phyloP scores from a whole-genome alignment of 2,113 vertebrate genomes.

The Philantomba maxwellii region DNA sequence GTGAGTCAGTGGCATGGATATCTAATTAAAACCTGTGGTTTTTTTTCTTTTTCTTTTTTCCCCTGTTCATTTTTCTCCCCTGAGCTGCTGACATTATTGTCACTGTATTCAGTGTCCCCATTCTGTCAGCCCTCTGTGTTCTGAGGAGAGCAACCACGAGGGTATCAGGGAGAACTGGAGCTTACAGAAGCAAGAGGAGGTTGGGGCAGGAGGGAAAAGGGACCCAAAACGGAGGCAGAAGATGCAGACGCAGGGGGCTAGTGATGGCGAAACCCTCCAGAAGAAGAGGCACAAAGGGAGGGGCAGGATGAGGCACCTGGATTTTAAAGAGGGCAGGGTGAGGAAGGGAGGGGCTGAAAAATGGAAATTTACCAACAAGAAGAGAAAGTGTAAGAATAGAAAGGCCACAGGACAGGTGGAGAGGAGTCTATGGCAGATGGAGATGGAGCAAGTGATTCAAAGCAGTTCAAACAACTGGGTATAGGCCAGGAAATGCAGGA shows the following conservation, averaged over 20 bases:
- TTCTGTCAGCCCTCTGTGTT: conserved; percentile 73
- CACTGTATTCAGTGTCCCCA: conserved; percentile 73
- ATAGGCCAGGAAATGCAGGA: not conserved
- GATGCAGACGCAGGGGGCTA: not conserved
- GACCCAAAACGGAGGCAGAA: rapidly evolving
- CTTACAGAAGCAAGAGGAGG: not conserved
- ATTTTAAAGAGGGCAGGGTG: not conserved
- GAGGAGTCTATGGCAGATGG: not conserved
- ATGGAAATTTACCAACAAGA: not conserved
- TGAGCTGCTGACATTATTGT: conserved; percentile 71
- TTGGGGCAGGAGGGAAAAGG: not conserved
- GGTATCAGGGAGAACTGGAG: not conserved
- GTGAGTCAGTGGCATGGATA: conserved; percentile 63
- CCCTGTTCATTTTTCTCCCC: conserved; percentile 52
- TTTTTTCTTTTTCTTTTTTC: not conserved
- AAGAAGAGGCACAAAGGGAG: not conserved
- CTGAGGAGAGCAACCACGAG: conserved; percentile 34
- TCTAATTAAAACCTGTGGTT: conserved; percentile 72
- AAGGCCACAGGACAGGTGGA: not conserved
- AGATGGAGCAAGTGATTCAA: not conserved
- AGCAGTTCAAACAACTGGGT: not conserved
- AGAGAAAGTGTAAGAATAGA: not conserved
- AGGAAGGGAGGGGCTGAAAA: not conserved
- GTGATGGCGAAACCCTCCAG: not conserved
- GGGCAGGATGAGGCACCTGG: not conserved